Percentiles rank a stretch among this genome's conserved stretches.
Evolutionary conservation across 2,888 invertebrate species (phyloP).

Genomic region (Aethes cnicana): DNA sequence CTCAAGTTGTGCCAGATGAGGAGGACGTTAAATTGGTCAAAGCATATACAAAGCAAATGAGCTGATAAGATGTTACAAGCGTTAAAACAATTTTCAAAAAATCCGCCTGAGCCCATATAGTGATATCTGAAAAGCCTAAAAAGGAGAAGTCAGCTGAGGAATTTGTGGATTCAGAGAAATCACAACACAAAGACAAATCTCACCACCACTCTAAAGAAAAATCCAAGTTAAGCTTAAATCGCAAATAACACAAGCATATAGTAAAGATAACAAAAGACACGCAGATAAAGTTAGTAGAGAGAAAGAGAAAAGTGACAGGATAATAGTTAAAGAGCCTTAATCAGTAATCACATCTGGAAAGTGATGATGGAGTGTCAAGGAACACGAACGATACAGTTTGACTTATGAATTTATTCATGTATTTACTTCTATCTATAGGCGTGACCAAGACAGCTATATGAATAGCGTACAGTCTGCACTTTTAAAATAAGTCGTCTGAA

Average conservation of each 20-base stretch:
- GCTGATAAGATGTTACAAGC: constrained; percentile 51
- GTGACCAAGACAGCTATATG: constrained; percentile 88
- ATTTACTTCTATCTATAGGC: too few relatives aligned
- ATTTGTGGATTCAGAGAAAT: constrained; percentile 31
- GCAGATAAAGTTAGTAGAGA: constrained; percentile 32
- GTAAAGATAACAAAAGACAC: constrained; percentile 37
- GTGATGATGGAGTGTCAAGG: constrained; percentile 88
- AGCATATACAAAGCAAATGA: constrained; percentile 56
- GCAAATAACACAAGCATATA: constrained; percentile 32
- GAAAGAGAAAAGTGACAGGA: constrained; percentile 42
- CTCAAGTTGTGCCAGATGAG: constrained; percentile 23
- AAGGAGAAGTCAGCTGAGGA: constrained; percentile 33
- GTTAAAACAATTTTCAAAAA: constrained; percentile 58
- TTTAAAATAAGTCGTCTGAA: too few relatives aligned
- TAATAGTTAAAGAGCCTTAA: constrained; percentile 68
- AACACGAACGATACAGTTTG: constrained; percentile 86
- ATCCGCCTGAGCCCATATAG: constrained; percentile 54
- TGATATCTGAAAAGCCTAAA: constrained; percentile 38
- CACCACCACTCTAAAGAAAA: constrained; percentile 44
- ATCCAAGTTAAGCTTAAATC: constrained; percentile 43
- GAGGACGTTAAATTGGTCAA: constrained; percentile 57
- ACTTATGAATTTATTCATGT: too few relatives aligned
- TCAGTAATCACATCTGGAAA: constrained; percentile 87
- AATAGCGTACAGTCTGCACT: constrained; percentile 88
- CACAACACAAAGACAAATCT: constrained; percentile 38